A percentile compares a stretch with the other conserved stretches of the same genome.
phyloP scores from a whole-genome alignment of 2,113 vertebrate genomes.

The Pteruthius melanotis region DNA sequence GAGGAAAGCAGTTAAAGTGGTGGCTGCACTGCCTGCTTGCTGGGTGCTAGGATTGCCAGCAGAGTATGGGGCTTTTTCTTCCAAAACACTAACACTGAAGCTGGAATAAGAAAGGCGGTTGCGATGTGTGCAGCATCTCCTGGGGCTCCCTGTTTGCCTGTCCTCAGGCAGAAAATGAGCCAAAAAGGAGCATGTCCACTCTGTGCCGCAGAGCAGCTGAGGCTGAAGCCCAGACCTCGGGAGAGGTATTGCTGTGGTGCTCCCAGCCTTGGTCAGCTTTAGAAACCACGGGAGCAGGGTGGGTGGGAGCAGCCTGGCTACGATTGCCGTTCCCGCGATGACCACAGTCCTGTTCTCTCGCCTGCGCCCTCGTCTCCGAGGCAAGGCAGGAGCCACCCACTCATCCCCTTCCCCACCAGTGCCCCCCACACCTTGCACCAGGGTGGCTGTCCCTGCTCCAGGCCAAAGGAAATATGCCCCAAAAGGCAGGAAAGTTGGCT shows the following conservation, averaged over 20 bases:
- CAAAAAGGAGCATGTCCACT: rapidly evolving
- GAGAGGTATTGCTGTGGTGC: rapidly evolving
- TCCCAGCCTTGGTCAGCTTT: rapidly evolving
- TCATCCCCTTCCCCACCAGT: rapidly evolving
- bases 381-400: background rate
- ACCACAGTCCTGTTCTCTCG: rapidly evolving
- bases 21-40: background rate
- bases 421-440: background rate
- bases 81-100: rapidly evolving
- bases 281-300: rapidly evolving
- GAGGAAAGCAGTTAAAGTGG: background rate
- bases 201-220: background rate
- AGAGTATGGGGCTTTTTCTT: background rate
- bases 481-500: background rate
- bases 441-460: background rate
- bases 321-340: rapidly evolving
- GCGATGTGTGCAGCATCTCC: rapidly evolving
- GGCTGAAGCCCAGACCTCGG: background rate
- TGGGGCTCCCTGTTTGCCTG: background rate
- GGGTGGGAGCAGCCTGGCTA: background rate
- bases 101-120: background rate
- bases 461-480: background rate
- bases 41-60: background rate
- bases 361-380: rapidly evolving
- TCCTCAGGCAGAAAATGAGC: background rate